A percentile compares a stretch with the other conserved stretches of the same genome.
phyloP scores from a whole-genome alignment of 2,797 vertebrate species.

The Avahi laniger region DNA sequence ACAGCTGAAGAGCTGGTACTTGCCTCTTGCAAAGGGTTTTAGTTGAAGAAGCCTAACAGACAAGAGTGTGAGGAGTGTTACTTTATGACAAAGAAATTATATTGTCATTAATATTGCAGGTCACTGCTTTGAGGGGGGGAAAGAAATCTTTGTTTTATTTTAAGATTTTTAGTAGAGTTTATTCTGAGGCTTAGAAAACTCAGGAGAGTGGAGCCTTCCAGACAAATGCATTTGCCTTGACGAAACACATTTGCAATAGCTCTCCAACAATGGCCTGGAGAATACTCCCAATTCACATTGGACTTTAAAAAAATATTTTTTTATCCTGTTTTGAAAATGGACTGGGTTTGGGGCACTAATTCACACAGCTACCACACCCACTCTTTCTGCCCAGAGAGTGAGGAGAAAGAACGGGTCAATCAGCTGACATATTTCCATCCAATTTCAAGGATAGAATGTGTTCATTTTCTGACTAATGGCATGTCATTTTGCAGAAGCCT shows the following conservation, averaged over 20 bases:
- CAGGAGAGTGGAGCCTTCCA: slow-evolving; percentile 89
- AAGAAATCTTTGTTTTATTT: slow-evolving; percentile 90
- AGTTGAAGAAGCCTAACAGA: slow-evolving; percentile 73
- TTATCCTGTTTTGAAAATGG: slow-evolving; percentile 89
- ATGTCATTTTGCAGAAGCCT: slow-evolving; percentile 99
- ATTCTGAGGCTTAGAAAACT: slow-evolving; percentile 93
- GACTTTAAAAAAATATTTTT: slow-evolving; percentile 82
- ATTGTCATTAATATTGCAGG: slow-evolving; percentile 95
- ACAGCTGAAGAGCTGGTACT: neutral
- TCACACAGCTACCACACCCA: slow-evolving; percentile 91
- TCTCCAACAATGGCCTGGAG: slow-evolving; percentile 94
- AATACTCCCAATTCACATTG: slow-evolving; percentile 92
- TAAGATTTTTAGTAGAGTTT: slow-evolving; percentile 91
- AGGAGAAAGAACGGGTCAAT: slow-evolving; percentile 96
- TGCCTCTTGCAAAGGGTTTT: slow-evolving; percentile 74
- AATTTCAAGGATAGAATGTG: slow-evolving; percentile 99
- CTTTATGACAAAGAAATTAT: slow-evolving; percentile 91
- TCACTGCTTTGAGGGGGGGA: slow-evolving; percentile 78
- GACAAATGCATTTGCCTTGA: slow-evolving; percentile 94
- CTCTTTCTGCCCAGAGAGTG: slow-evolving; percentile 90
- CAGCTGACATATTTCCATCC: slow-evolving; percentile 99
- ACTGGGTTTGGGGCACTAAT: slow-evolving; percentile 89
- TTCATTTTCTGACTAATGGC: slow-evolving; percentile 99
- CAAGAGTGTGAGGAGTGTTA: slow-evolving; percentile 75
- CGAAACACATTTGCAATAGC: slow-evolving; percentile 94